Evolutionary conservation across 2,113 vertebrate genomes (phyloP).

Genomic region (Nycticorax nycticorax): DNA sequence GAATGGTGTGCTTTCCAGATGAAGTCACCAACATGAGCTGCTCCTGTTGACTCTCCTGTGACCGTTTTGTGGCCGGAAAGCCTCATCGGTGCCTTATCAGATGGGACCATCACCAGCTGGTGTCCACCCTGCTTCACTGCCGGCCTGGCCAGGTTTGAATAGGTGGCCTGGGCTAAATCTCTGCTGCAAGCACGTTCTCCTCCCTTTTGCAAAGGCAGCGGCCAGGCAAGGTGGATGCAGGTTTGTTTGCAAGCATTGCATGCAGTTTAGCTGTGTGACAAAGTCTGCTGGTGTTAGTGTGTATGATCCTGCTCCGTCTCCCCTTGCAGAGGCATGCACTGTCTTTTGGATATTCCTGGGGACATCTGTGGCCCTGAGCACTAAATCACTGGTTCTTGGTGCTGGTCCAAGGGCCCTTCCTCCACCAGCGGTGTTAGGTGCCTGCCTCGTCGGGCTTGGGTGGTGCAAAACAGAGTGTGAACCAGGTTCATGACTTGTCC

Average conservation of each 20-base stretch:
- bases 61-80: not conserved
- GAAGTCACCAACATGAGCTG: not conserved
- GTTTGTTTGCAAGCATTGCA: fast-evolving
- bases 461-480: fast-evolving
- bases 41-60: not conserved
- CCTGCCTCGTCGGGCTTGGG: fast-evolving
- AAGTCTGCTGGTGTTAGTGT: not conserved
- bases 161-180: not conserved
- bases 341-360: not conserved
- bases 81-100: not conserved
- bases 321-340: not conserved
- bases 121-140: not conserved
- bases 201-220: not conserved
- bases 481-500: not conserved
- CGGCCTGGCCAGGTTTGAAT: not conserved
- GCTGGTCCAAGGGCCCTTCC: not conserved
- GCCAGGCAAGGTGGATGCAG: not conserved
- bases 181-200: not conserved
- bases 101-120: not conserved
- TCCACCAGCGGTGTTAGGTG: fast-evolving
- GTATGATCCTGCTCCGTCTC: not conserved
- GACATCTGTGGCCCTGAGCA: not conserved
- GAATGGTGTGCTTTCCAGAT: not conserved
- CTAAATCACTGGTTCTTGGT: fast-evolving
- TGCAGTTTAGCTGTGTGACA: not conserved